Percentiles rank a stretch among this genome's conserved stretches.
These are phyloP conservation scores for Pteria penguin DNA, from an alignment of 2,888 invertebrate species.

Conservation along the genomic window DNA sequence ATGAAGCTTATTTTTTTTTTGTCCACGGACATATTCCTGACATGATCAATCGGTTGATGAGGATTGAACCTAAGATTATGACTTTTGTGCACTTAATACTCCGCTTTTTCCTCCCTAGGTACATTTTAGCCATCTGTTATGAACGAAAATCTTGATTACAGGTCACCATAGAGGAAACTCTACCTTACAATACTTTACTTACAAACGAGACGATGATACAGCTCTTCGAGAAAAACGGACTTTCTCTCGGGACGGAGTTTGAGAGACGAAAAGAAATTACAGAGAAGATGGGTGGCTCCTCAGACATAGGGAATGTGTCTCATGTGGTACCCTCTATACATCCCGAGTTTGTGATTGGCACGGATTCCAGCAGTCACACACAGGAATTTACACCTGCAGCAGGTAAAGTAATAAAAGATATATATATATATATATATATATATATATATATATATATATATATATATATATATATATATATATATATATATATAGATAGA, in stretches of 20 bases:
- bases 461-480: too few species aligned
- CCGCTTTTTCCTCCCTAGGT: too few species aligned
- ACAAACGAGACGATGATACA: constrained; percentile 64
- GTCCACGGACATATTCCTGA: too few species aligned
- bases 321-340: constrained; percentile 74
- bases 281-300: constrained; percentile 64
- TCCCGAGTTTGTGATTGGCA: constrained; percentile 64
- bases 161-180: constrained; percentile 50
- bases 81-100: too few species aligned
- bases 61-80: too few species aligned
- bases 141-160: too few species aligned
- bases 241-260: constrained; percentile 54
- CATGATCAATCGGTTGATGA: too few species aligned
- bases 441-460: too few species aligned
- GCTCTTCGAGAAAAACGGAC: constrained; percentile 65
- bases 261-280: constrained; percentile 31
- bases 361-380: constrained; percentile 58
- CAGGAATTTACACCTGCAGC: constrained; percentile 66
- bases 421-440: too few species aligned
- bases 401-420: constrained; percentile 45
- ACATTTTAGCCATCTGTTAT: too few species aligned
- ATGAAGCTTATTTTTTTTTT: too few species aligned
- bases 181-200: constrained; percentile 63
- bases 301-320: constrained; percentile 77
- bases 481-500: too few species aligned